These are phyloP conservation scores for Limnephilus marmoratus DNA, from an alignment of 2,888 invertebrate species.

Conservation along the genomic window DNA sequence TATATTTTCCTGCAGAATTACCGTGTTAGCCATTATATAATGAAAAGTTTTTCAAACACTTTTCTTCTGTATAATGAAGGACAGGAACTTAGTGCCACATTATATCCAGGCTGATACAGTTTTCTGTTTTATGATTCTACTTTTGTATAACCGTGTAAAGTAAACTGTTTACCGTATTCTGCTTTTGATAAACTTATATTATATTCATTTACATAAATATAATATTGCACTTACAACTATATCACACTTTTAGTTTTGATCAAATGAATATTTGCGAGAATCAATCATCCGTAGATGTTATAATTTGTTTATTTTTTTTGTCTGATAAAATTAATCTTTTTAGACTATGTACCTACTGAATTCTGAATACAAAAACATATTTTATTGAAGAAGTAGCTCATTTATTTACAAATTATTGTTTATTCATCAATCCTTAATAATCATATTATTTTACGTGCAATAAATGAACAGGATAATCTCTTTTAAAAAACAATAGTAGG, in stretches of 20 bases:
- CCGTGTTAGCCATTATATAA: neutral
- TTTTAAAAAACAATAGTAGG: neutral
- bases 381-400: neutral
- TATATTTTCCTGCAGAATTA: neutral
- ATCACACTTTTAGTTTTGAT: neutral
- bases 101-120: neutral
- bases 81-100: neutral
- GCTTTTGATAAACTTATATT: neutral
- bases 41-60: neutral
- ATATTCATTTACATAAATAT: conserved; percentile 57
- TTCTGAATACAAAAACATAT: neutral
- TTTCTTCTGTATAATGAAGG: neutral
- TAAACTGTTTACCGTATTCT: neutral
- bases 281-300: conserved; percentile 70
- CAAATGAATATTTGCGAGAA: conserved; percentile 71
- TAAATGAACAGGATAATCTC: neutral
- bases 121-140: neutral
- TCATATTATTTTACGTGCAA: neutral
- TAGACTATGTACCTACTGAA: neutral
- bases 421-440: neutral
- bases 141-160: neutral
- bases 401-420: neutral
- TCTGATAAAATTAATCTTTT: conserved; percentile 25
- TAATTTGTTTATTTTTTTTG: neutral
- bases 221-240: conserved; percentile 33